Percentiles rank a stretch among this genome's conserved stretches.
Conservation (phyloP, 2,113 vertebrate genomes). For the Saguinus midas region DNA sequence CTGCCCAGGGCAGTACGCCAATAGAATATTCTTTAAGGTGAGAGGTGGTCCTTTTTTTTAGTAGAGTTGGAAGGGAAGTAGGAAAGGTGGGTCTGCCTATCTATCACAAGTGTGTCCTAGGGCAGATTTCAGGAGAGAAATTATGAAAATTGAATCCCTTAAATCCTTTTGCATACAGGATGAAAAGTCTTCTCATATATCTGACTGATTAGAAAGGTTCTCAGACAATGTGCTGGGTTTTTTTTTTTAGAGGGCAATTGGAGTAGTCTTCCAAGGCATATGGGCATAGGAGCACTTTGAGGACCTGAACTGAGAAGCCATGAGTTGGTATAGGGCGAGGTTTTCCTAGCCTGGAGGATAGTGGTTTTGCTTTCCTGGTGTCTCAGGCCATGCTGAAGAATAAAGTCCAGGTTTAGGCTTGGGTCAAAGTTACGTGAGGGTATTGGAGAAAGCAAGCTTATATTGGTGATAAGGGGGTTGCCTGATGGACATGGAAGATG, state of each 20-base stretch:
- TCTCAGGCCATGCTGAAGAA: neutral
- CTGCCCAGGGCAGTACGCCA: neutral
- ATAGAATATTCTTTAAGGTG: slow-evolving; percentile 31
- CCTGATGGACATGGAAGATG: neutral
- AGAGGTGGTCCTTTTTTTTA: neutral
- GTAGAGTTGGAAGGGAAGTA: neutral
- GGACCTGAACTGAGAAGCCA: neutral
- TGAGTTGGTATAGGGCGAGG: neutral
- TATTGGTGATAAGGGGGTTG: neutral
- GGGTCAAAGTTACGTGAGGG: neutral
- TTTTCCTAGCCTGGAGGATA: neutral
- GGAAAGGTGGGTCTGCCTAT: neutral
- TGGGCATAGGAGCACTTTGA: neutral
- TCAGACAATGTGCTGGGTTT: neutral
- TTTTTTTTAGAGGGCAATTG: neutral
- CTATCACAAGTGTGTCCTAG: neutral
- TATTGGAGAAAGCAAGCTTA: neutral
- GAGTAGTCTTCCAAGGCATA: neutral
- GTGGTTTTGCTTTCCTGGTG: neutral
- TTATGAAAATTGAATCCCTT: neutral
- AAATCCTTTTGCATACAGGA: neutral
- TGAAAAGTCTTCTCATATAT: slow-evolving; percentile 1
- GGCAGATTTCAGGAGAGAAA: neutral
- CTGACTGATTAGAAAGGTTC: neutral
- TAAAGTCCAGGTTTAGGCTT: neutral